phyloP scores from a whole-genome alignment of 1,140 invertebrate species.

The Acromyrmex charruanus region DNA sequence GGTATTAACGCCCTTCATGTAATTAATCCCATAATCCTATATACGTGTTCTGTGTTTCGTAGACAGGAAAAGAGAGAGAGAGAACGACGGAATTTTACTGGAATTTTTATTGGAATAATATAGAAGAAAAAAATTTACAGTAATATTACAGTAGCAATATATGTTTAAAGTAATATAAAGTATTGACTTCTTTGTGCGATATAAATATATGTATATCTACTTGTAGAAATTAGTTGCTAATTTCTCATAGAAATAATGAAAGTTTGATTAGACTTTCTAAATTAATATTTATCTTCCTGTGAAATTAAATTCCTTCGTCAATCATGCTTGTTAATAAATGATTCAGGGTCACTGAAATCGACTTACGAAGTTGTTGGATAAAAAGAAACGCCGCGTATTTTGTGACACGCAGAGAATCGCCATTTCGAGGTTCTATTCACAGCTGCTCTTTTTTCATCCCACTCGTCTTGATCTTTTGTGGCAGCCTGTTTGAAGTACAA shows the following conservation, averaged over 20 bases:
- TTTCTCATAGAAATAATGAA: background rate
- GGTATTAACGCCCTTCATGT: constrained; percentile 84
- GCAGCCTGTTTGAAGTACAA: constrained; percentile 56
- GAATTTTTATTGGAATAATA: background rate
- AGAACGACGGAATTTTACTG: constrained; percentile 43
- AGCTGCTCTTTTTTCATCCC: constrained; percentile 71
- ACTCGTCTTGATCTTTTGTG: constrained; percentile 58
- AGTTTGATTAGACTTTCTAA: background rate
- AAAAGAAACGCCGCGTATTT: constrained; percentile 53
- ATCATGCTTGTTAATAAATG: constrained; percentile 46
- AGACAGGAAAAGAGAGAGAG: constrained; percentile 61
- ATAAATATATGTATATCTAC: background rate
- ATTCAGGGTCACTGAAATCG: constrained; percentile 42
- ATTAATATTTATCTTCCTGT: constrained; percentile 33
- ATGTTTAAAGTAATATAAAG: background rate
- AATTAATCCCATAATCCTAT: constrained; percentile 85
- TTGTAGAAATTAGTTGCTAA: background rate
- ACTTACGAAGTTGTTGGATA: constrained; percentile 29
- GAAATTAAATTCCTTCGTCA: constrained; percentile 56
- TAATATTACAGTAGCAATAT: background rate
- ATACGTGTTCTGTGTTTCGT: constrained; percentile 76
- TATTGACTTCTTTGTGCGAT: background rate
- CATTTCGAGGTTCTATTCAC: constrained; percentile 78
- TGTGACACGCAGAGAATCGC: constrained; percentile 78
- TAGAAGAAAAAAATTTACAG: background rate